phyloP scores from a whole-genome alignment of 2,113 vertebrate genomes.

The Centrocercus urophasianus region DNA sequence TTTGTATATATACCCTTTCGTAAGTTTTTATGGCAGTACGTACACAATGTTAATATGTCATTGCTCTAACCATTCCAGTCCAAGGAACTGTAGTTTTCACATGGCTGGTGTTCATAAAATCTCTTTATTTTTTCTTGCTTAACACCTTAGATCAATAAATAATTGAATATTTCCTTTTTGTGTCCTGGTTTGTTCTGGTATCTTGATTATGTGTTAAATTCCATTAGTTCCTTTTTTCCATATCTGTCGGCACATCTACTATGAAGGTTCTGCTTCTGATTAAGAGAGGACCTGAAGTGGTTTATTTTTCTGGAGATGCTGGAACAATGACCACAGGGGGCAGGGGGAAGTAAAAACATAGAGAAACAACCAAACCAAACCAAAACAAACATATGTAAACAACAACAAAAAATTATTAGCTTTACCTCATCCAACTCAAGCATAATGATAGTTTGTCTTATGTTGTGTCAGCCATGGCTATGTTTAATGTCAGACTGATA shows the following conservation, averaged over 20 bases:
- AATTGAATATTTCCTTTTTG: neutral
- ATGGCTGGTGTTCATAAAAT: neutral
- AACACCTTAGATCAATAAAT: neutral
- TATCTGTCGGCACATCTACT: neutral
- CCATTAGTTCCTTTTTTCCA: neutral
- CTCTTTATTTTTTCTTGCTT: neutral
- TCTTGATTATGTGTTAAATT: neutral
- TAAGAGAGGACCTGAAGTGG: neutral
- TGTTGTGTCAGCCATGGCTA: fast-evolving
- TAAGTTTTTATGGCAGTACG: neutral
- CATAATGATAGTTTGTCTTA: neutral
- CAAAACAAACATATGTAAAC: fast-evolving
- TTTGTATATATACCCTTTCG: neutral
- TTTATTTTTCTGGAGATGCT: neutral
- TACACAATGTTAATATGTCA: neutral
- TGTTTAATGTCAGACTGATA: neutral
- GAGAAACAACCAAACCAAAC: neutral
- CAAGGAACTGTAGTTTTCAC: neutral
- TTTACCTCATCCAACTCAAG: neutral
- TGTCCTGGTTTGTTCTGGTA: neutral
- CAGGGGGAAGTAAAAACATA: neutral
- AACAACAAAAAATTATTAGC: neutral
- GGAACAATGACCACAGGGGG: fast-evolving
- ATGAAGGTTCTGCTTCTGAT: neutral
- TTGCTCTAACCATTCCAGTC: neutral